Conservation (phyloP, 2,888 invertebrate genomes). For the Stratiomys singularior region DNA sequence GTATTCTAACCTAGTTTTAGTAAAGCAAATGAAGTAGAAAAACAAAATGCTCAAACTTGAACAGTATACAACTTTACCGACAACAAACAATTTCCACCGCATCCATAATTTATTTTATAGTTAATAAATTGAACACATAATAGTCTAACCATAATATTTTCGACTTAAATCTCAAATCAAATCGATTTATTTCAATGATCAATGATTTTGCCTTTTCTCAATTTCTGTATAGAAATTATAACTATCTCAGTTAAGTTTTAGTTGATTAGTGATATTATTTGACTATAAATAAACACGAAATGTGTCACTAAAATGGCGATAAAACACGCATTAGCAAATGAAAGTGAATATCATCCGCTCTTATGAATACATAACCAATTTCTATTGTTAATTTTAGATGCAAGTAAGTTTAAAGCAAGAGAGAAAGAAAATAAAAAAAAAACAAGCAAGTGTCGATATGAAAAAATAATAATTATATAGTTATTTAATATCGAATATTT, state of each 20-base stretch:
- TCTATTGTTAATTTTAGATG: slow-evolving; percentile 41
- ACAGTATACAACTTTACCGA: too few relatives aligned
- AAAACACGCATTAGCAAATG: background rate
- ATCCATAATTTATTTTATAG: too few relatives aligned
- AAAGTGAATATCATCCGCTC: background rate
- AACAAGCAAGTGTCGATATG: slow-evolving; percentile 43
- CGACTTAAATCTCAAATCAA: background rate
- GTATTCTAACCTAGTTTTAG: too few relatives aligned
- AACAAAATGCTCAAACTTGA: too few relatives aligned
- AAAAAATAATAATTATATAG: slow-evolving; percentile 38
- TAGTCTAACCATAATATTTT: too few relatives aligned
- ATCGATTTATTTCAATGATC: slow-evolving; percentile 1
- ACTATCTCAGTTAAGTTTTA: background rate
- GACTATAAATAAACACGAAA: too few relatives aligned
- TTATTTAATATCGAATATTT: slow-evolving; percentile 37
- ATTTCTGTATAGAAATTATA: background rate
- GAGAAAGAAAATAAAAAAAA: slow-evolving; percentile 9
- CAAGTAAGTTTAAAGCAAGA: slow-evolving; percentile 36
- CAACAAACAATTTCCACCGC: too few relatives aligned
- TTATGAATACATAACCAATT: slow-evolving; percentile 4
- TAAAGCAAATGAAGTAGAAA: too few relatives aligned
- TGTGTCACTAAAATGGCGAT: too few relatives aligned
- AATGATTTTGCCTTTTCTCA: background rate
- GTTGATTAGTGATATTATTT: too few relatives aligned
- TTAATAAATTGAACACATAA: too few relatives aligned